Conservation (phyloP, 2,888 invertebrate genomes). For the Hedya salicella region DNA sequence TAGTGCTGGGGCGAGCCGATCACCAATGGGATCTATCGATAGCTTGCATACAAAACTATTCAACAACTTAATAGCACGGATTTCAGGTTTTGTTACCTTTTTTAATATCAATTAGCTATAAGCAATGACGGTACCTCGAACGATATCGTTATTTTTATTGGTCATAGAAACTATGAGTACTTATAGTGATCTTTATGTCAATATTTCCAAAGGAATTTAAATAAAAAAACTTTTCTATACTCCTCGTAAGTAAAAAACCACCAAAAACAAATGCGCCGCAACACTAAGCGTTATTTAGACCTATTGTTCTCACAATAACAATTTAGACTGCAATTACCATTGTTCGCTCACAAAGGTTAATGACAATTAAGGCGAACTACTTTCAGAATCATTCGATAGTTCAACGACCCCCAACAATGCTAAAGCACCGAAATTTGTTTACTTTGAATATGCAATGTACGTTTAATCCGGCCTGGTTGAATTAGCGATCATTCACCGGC, state of each 20-base stretch:
- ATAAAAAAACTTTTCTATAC: too few relatives aligned
- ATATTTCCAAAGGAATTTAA: too few relatives aligned
- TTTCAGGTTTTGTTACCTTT: too few relatives aligned
- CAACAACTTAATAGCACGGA: not conserved
- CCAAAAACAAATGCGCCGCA: slow-evolving; percentile 16
- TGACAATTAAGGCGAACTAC: slow-evolving; percentile 54
- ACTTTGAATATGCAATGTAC: slow-evolving; percentile 55
- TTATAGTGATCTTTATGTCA: too few relatives aligned
- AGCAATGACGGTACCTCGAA: too few relatives aligned
- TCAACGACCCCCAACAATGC: slow-evolving; percentile 62
- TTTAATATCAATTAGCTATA: too few relatives aligned
- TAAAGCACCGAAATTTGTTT: slow-evolving; percentile 54
- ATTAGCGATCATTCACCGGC: slow-evolving; percentile 60
- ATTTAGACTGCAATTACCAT: slow-evolving; percentile 44
- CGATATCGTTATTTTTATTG: too few relatives aligned
- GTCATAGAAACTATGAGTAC: too few relatives aligned
- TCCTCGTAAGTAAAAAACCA: not conserved
- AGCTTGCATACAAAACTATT: slow-evolving; percentile 14
- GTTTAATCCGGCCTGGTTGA: slow-evolving; percentile 50
- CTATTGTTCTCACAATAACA: slow-evolving; percentile 41
- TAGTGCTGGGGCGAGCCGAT: slow-evolving; percentile 62
- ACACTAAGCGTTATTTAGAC: slow-evolving; percentile 39
- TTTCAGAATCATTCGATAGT: slow-evolving; percentile 60
- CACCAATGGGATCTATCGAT: slow-evolving; percentile 50
- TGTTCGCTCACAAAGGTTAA: slow-evolving; percentile 52